Evolutionary conservation across 2,113 vertebrate species (phyloP).

Genomic region (Tapirus terrestris): DNA sequence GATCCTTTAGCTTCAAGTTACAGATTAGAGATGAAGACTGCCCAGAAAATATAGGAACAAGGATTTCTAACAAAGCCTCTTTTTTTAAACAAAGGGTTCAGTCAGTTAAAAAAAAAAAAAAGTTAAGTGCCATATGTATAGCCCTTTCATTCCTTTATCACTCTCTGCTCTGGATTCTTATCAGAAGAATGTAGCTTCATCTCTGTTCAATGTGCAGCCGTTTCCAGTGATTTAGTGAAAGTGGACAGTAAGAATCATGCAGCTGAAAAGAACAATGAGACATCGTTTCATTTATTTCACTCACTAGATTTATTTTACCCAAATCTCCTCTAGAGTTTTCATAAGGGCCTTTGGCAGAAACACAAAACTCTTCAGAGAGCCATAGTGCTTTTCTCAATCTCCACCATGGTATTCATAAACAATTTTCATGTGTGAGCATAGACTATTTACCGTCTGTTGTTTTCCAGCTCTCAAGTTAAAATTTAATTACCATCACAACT

Average conservation of each 20-base stretch:
- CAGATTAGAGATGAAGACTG: not conserved
- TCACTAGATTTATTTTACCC: constrained; percentile 52
- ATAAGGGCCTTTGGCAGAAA: constrained; percentile 52
- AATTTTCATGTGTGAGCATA: constrained; percentile 42
- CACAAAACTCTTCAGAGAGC: constrained; percentile 55
- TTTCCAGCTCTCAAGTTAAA: constrained; percentile 59
- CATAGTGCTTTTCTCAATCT: constrained; percentile 54
- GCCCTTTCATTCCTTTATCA: not conserved
- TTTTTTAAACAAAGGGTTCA: not conserved
- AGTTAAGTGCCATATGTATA: not conserved
- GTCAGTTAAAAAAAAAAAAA: not conserved
- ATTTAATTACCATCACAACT: constrained; percentile 54
- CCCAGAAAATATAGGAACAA: not conserved
- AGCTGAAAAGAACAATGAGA: not conserved
- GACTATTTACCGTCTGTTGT: constrained; percentile 63
- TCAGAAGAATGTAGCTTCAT: not conserved
- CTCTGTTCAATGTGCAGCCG: not conserved
- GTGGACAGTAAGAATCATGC: not conserved
- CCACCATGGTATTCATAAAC: constrained; percentile 51
- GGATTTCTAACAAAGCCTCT: not conserved
- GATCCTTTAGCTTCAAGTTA: not conserved
- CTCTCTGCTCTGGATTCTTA: not conserved
- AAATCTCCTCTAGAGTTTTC: constrained; percentile 20
- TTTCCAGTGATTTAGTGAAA: not conserved
- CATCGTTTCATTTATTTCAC: not conserved